These are phyloP conservation scores for Meiosimyza decipiens DNA, from an alignment of 2,888 invertebrate genomes.

Conservation along the genomic window DNA sequence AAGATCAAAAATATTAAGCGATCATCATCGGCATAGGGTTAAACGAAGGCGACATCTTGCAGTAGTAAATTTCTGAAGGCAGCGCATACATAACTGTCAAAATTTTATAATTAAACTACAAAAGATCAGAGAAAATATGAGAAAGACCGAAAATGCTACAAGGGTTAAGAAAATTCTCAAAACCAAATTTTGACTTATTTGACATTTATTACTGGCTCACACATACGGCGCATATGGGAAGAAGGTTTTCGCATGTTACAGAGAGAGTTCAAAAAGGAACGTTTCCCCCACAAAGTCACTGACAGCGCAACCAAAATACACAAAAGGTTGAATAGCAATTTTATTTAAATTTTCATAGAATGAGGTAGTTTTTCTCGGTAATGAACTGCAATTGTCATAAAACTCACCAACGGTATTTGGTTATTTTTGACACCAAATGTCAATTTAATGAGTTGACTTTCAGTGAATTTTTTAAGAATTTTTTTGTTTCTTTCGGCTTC, in stretches of 20 bases:
- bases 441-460: constrained; percentile 1
- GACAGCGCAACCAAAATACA: constrained; percentile 18
- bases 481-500: neutral
- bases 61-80: constrained; percentile 11
- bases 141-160: neutral
- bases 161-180: neutral
- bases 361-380: neutral
- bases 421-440: constrained; percentile 24
- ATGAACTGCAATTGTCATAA: neutral
- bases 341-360: constrained; percentile 19
- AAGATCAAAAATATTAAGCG: neutral
- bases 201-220: constrained; percentile 40
- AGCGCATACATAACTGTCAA: constrained; percentile 26
- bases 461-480: neutral
- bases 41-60: neutral
- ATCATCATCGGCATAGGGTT: neutral
- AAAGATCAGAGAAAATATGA: constrained; percentile 26
- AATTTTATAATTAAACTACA: constrained; percentile 36
- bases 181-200: constrained; percentile 49
- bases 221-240: neutral
- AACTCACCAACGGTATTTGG: constrained; percentile 6
- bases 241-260: constrained; percentile 1
- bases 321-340: constrained; percentile 30
- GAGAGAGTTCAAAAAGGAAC: neutral
- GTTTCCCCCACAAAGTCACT: constrained; percentile 33